Conservation (phyloP, 1,140 invertebrate species). For the Musca domestica region DNA sequence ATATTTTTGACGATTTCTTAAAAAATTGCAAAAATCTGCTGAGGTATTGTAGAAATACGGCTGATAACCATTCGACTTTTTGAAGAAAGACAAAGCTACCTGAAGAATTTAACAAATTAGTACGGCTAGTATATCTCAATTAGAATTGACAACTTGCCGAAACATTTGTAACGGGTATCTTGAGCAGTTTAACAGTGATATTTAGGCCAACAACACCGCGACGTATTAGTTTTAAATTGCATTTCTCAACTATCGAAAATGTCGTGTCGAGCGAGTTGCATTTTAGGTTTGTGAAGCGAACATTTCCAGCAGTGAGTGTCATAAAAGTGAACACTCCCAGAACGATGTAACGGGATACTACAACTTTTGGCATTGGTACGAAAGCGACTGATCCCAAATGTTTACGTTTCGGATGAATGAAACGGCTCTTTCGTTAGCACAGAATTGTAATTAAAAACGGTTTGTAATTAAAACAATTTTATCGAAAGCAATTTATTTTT, state of each 20-base stretch:
- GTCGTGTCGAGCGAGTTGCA: background rate
- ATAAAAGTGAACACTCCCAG: too few species aligned
- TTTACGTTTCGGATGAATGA: too few species aligned
- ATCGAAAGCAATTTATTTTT: too few species aligned
- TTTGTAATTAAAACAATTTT: too few species aligned
- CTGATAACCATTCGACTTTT: conserved; percentile 30
- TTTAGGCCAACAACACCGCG: background rate
- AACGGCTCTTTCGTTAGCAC: too few species aligned
- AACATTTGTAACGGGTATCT: background rate
- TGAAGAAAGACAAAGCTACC: conserved; percentile 31
- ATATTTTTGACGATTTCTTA: background rate
- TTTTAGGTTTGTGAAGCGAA: background rate
- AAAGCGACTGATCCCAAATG: too few species aligned
- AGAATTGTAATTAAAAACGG: too few species aligned
- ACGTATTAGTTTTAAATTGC: background rate
- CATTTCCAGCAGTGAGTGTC: too few species aligned
- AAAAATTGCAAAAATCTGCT: conserved; percentile 10
- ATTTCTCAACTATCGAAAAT: background rate
- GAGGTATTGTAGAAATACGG: conserved; percentile 33
- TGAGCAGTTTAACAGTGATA: background rate
- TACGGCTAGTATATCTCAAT: too few species aligned
- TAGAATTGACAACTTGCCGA: background rate
- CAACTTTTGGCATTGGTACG: too few species aligned
- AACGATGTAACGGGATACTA: too few species aligned
- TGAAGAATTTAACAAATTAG: conserved; percentile 6